Evolutionary conservation across 2,888 invertebrate species (phyloP).

Genomic region (Sphaerophoria rueppellii): DNA sequence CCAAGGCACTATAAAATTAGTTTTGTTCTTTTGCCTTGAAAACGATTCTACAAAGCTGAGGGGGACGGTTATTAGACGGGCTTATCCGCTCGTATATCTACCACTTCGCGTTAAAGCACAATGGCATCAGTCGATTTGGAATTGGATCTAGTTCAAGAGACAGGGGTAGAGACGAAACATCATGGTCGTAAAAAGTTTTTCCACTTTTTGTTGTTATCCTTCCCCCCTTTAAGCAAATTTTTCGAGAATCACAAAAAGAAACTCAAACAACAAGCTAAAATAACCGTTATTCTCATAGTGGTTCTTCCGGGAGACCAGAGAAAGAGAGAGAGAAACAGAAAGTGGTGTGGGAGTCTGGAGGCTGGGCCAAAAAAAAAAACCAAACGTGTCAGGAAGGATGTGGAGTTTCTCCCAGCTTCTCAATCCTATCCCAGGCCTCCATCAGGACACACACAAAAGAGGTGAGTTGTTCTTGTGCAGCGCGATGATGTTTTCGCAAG

Average conservation of each 20-base stretch:
- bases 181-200: conserved; percentile 64
- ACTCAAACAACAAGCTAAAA: conserved; percentile 71
- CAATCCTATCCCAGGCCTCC: background rate
- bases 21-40: conserved; percentile 44
- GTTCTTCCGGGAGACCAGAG: conserved; percentile 62
- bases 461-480: conserved; percentile 54
- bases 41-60: conserved; percentile 22
- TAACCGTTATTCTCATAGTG: conserved; percentile 72
- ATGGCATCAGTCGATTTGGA: conserved; percentile 30
- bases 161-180: conserved; percentile 48
- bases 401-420: conserved; percentile 10
- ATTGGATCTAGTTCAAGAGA: conserved; percentile 1
- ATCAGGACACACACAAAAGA: conserved; percentile 26
- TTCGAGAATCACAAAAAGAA: conserved; percentile 65
- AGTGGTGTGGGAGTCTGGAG: conserved; percentile 3
- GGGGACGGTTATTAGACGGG: conserved; percentile 64
- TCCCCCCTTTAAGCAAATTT: conserved; percentile 38
- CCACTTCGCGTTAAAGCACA: conserved; percentile 54
- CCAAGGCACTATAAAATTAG: conserved; percentile 53
- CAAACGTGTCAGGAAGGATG: conserved; percentile 42
- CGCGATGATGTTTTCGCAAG: conserved; percentile 77
- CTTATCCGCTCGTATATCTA: conserved; percentile 72
- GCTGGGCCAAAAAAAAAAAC: conserved; percentile 35
- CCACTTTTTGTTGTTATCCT: conserved; percentile 44
- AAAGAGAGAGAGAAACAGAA: no score